These are phyloP conservation scores for Tiliacea citrago DNA, from an alignment of 2,888 invertebrate genomes.

Conservation along the genomic window DNA sequence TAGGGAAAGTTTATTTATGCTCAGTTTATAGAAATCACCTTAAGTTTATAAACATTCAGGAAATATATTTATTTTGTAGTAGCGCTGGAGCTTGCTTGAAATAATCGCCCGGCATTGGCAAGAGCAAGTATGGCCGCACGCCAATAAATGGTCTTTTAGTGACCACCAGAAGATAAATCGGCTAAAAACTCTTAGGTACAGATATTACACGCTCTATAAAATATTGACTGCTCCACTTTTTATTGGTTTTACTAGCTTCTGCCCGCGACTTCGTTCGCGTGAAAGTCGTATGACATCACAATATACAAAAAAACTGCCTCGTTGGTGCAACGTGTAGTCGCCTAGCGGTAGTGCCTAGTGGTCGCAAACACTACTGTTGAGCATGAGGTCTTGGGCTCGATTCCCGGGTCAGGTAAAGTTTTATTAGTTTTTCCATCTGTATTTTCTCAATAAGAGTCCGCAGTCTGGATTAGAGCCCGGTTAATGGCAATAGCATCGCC, in stretches of 20 bases:
- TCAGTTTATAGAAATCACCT: conserved; percentile 57
- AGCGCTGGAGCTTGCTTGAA: conserved; percentile 22
- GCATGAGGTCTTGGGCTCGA: no score
- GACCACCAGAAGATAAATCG: conserved; percentile 58
- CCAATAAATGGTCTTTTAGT: conserved; percentile 66
- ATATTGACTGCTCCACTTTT: conserved; percentile 10
- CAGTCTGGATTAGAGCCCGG: no score
- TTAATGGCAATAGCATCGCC: no score
- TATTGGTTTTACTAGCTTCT: not conserved
- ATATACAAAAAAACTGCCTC: no score
- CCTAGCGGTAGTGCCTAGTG: no score
- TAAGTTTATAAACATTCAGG: conserved; percentile 44
- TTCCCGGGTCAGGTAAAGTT: no score
- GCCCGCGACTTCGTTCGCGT: no score
- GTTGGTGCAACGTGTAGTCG: no score
- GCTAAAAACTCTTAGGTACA: conserved; percentile 46
- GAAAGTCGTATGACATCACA: no score
- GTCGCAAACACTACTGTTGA: no score
- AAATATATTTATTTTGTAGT: conserved; percentile 24
- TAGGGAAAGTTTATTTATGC: conserved; percentile 72
- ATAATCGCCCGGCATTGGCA: conserved; percentile 61
- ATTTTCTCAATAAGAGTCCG: no score
- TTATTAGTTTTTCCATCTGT: no score
- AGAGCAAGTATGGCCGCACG: conserved; percentile 58
- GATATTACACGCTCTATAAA: conserved; percentile 41